Percentiles rank a stretch among this genome's conserved stretches.
phyloP scores from a whole-genome alignment of 1,140 invertebrate species.

The Brachionus asplanchnoidis region DNA sequence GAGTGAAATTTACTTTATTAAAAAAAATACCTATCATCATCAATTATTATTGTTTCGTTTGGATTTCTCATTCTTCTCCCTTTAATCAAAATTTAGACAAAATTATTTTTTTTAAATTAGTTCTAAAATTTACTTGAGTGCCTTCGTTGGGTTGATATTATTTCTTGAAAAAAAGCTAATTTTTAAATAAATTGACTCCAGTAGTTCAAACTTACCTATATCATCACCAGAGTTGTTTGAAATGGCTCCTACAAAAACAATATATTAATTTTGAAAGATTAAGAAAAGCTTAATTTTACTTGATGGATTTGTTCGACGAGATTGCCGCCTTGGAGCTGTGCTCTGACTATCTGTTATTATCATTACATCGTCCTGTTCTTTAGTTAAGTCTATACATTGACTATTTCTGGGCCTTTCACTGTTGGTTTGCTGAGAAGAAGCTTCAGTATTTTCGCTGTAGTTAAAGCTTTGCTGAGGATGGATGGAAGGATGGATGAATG shows the following conservation, averaged over 20 bases:
- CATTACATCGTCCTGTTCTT: slow-evolving; percentile 7
- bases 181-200: no score
- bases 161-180: background rate
- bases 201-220: background rate
- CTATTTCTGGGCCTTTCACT: background rate
- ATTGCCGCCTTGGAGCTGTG: background rate
- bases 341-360: background rate
- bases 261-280: background rate
- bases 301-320: background rate
- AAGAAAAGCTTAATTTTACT: background rate
- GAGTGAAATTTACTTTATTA: background rate
- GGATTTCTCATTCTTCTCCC: background rate
- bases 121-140: background rate
- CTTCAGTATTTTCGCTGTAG: background rate
- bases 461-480: background rate
- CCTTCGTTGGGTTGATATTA: background rate
- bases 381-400: slow-evolving; percentile 15
- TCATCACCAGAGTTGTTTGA: background rate
- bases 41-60: background rate
- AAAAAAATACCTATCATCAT: slow-evolving; percentile 20
- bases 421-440: background rate
- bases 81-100: background rate
- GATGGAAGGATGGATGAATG: background rate
- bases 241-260: background rate
- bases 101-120: background rate